Conservation (phyloP, 35 echinoderm and acorn worm species). For the Ophiothrix spiculata region DNA sequence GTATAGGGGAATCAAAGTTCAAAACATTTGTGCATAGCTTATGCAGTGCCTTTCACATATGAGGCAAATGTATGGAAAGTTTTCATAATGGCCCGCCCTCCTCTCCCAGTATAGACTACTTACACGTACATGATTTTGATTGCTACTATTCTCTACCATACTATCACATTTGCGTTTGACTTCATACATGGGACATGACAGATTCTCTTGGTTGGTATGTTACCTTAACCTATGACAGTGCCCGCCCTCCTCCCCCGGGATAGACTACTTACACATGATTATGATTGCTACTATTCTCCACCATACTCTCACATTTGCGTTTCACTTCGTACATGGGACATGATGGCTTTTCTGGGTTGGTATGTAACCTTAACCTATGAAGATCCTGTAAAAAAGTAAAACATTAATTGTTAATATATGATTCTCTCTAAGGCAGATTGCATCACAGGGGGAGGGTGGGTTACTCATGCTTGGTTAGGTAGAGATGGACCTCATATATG, state of each 20-base stretch:
- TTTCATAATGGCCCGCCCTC: too few relatives aligned
- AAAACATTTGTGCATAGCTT: too few relatives aligned
- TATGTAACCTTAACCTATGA: conserved; percentile 53
- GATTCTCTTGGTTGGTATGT: conserved; percentile 73
- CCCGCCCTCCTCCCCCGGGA: too few relatives aligned
- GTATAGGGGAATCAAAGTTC: too few relatives aligned
- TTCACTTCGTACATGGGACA: conserved; percentile 52
- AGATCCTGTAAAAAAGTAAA: neutral
- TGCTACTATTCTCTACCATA: conserved; percentile 64
- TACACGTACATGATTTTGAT: conserved; percentile 57
- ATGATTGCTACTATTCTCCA: conserved; percentile 54
- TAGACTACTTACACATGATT: conserved; percentile 49
- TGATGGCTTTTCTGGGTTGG: conserved; percentile 63
- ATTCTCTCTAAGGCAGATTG: too few relatives aligned
- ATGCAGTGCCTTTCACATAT: too few relatives aligned
- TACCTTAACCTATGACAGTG: conserved; percentile 50
- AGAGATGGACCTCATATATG: too few relatives aligned
- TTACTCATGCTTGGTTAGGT: too few relatives aligned
- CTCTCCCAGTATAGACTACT: conserved; percentile 12
- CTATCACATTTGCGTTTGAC: conserved; percentile 84
- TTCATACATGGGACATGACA: conserved; percentile 36
- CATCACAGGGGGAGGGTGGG: too few relatives aligned
- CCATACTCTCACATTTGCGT: conserved; percentile 88
- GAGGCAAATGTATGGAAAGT: too few relatives aligned
- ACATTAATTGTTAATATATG: neutral